Conservation (phyloP, 2,797 vertebrate species). For the Cichlasoma orientale region DNA sequence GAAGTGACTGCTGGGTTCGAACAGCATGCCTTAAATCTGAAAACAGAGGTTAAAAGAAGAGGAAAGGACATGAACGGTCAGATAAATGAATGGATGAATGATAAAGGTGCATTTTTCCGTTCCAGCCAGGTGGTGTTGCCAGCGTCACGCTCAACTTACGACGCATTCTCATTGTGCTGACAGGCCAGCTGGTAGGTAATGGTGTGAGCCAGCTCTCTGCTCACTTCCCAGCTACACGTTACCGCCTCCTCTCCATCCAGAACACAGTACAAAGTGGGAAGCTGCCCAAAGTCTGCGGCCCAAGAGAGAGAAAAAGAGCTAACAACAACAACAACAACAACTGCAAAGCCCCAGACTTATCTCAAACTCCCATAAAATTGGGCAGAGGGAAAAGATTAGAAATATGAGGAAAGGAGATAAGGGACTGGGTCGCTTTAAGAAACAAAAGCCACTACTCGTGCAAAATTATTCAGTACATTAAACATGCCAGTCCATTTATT, state of each 20-base stretch:
- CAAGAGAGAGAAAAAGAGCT: background rate
- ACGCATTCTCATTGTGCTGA: background rate
- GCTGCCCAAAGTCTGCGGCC: constrained; percentile 33
- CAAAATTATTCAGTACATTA: background rate
- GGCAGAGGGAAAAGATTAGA: constrained; percentile 27
- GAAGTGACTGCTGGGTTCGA: background rate
- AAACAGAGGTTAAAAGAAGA: background rate
- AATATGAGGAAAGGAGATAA: constrained; percentile 40
- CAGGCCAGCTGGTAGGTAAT: constrained; percentile 75
- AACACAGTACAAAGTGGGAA: constrained; percentile 73
- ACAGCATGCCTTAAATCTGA: constrained; percentile 60
- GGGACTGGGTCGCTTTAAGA: background rate
- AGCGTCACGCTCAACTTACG: constrained; percentile 59
- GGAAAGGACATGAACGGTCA: accelerated
- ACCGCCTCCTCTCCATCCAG: constrained; percentile 64
- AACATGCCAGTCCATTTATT: background rate
- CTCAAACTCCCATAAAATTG: background rate
- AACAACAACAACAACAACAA: constrained; percentile 22
- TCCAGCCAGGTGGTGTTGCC: background rate
- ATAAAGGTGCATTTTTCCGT: background rate
- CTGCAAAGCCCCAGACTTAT: constrained; percentile 8
- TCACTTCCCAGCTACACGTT: constrained; percentile 79
- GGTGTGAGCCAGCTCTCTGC: constrained; percentile 54
- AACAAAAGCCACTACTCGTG: background rate
- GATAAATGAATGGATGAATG: background rate